These are phyloP conservation scores for Coboldia fuscipes DNA, from an alignment of 1,140 invertebrate genomes.

Conservation along the genomic window DNA sequence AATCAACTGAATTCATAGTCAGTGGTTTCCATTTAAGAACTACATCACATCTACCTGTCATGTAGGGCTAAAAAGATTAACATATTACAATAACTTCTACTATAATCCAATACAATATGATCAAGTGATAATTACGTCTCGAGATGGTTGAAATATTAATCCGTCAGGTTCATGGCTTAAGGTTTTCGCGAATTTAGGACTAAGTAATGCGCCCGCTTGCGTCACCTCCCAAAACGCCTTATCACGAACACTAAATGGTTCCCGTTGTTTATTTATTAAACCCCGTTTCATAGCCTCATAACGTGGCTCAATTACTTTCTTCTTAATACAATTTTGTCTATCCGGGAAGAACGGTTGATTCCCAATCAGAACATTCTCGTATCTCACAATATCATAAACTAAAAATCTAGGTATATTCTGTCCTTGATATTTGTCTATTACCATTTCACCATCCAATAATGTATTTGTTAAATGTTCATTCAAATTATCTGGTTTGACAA, in stretches of 20 bases:
- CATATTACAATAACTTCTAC: slow-evolving; percentile 3
- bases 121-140: slow-evolving; percentile 30
- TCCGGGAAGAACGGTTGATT: slow-evolving; percentile 51
- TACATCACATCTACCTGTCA: slow-evolving; percentile 53
- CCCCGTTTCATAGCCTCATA: slow-evolving; percentile 52
- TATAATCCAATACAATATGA: neutral
- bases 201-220: slow-evolving; percentile 43
- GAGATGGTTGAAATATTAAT: slow-evolving; percentile 87
- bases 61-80: slow-evolving; percentile 46
- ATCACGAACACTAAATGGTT: slow-evolving; percentile 69
- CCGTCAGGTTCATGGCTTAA: slow-evolving; percentile 92
- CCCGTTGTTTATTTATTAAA: slow-evolving; percentile 44
- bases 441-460: slow-evolving; percentile 92
- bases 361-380: slow-evolving; percentile 58
- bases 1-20: slow-evolving; percentile 88
- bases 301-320: slow-evolving; percentile 39
- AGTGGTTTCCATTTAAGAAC: slow-evolving; percentile 97
- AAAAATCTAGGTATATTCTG: slow-evolving; percentile 67
- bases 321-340: slow-evolving; percentile 56
- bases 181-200: slow-evolving; percentile 66
- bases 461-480: slow-evolving; percentile 56
- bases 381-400: slow-evolving; percentile 86
- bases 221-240: slow-evolving; percentile 81
- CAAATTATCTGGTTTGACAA: slow-evolving; percentile 53
- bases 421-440: slow-evolving; percentile 65